These are phyloP conservation scores for Melanotaenia pygmaea DNA, from an alignment of 2,797 vertebrate genomes.

Conservation along the genomic window DNA sequence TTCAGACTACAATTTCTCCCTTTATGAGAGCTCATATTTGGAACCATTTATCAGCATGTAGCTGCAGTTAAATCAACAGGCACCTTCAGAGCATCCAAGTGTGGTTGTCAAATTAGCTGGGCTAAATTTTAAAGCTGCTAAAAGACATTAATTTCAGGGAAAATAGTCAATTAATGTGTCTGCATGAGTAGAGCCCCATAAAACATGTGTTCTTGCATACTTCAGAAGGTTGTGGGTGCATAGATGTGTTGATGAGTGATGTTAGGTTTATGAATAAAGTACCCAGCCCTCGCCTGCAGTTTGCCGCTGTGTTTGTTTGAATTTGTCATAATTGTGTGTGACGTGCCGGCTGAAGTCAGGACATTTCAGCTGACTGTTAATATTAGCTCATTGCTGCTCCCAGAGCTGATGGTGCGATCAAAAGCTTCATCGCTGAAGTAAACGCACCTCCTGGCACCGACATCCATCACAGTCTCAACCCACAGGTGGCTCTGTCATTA, in stretches of 20 bases:
- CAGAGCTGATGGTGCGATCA: conserved; percentile 26
- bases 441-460: conserved; percentile 7
- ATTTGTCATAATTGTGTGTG: conserved; percentile 67
- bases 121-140: too few species aligned
- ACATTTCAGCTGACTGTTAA: conserved; percentile 63
- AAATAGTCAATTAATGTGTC: background rate
- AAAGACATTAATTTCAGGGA: conserved; percentile 1
- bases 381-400: conserved; percentile 48
- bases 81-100: too few species aligned
- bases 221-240: background rate
- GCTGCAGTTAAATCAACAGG: too few species aligned
- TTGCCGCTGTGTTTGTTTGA: conserved; percentile 69
- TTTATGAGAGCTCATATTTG: too few species aligned
- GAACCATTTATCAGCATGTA: too few species aligned
- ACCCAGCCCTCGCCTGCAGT: conserved; percentile 17
- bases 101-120: too few species aligned
- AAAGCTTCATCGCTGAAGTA: conserved; percentile 35
- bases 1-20: background rate
- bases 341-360: conserved; percentile 41
- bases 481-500: conserved; percentile 25
- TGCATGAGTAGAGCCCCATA: background rate
- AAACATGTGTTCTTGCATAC: background rate
- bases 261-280: conserved; percentile 11
- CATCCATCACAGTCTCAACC: conserved; percentile 9
- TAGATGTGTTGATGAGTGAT: conserved; percentile 41